Base-by-base conservation (phyloP, 1,140 invertebrate genomes). In the Hesperophylax magnus region DNA sequence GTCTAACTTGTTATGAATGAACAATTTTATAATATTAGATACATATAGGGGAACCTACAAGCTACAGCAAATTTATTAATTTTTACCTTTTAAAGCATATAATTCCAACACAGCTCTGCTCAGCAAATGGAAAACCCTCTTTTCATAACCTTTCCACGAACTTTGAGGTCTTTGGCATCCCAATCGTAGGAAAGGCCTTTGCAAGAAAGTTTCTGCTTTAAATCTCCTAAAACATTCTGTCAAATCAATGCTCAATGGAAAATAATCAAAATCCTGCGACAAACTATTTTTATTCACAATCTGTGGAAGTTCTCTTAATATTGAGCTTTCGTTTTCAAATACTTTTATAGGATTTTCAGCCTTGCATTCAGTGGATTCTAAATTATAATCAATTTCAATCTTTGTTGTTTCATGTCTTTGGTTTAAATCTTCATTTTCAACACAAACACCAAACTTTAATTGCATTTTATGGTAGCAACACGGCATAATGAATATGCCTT, bases 401-500 rank as follows among this genome's bases (percentile, higher is more conserved):
- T 20, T 27, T 14, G 61, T 11, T 22, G n/a, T 20, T 2, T 22
- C 17, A 24, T 58, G n/a, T 2, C n/a, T 58, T 18, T 58, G 9
- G n/a, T 58, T 58, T 4, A 22, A n/a, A 18, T 58, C 56, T 18
- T 58, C n/a, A 58, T n/a, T 3, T 61, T 61, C 58, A 61, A 24
- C 8, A 61, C 8, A 7, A 58, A 6, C 9, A 4, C 9, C 58
- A 61, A 15, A 24, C 18, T 61, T 61, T 31, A 52, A 71, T 15
- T 3, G 14, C 78, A 96, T 89, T 87, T 95, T 96, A 87, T 97
- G 96, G 85, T 97, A 97, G 85, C 96, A 98, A 85, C 96, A 98
- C 7, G 95, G 94, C 87, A 97, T 93, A 53, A 97, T 91, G 58
- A 94, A 91, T 15, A 97, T 84, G 20, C 91, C 87, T 69, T 89